A percentile compares a stretch with the other conserved stretches of the same genome.
phyloP scores from a whole-genome alignment of 2,797 vertebrate species.

The Smutsia gigantea region DNA sequence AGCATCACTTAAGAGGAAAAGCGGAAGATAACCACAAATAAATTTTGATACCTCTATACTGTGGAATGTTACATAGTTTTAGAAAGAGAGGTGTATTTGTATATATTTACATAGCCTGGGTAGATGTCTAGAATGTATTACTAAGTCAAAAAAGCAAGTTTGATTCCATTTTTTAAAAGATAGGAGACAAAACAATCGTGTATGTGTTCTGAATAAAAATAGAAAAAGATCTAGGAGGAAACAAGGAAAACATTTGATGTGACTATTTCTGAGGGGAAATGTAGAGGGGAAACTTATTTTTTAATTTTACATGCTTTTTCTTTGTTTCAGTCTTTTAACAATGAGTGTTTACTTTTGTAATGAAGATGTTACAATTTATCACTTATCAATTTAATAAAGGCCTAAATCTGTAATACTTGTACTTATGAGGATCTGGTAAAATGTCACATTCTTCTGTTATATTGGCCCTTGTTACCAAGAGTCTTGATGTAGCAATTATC shows the following conservation, averaged over 20 bases:
- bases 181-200: not conserved
- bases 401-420: not conserved
- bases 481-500: not conserved
- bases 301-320: not conserved
- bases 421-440: not conserved
- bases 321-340: not conserved
- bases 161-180: not conserved
- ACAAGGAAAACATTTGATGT: not conserved
- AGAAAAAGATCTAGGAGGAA: not conserved
- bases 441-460: not conserved
- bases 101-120: not conserved
- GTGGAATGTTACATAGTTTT: not conserved
- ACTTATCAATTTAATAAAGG: not conserved
- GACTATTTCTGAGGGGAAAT: not conserved
- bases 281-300: not conserved
- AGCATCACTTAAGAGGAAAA: not conserved
- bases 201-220: not conserved
- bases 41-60: not conserved
- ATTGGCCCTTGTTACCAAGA: not conserved
- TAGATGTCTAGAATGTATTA: not conserved
- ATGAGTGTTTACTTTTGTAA: slow-evolving; percentile 10
- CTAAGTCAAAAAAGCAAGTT: not conserved
- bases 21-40: not conserved
- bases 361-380: not conserved
- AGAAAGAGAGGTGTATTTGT: not conserved